Conservation (phyloP, 2,113 vertebrate species). For the Camarhynchus parvulus region DNA sequence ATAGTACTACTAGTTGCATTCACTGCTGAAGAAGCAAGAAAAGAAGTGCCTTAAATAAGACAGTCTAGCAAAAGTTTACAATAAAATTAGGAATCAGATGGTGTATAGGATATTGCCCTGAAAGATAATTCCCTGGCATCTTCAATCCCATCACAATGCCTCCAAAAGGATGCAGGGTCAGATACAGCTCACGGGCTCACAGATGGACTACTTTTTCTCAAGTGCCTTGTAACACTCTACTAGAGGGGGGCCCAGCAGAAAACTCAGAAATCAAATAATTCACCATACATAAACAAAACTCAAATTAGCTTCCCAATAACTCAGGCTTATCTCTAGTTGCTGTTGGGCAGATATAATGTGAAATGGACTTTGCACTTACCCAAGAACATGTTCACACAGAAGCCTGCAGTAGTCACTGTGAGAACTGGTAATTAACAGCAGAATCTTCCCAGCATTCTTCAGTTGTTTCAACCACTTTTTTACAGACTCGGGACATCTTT, state of each 20-base stretch:
- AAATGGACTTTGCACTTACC: slow-evolving; percentile 78
- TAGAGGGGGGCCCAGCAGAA: neutral
- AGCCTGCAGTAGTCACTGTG: slow-evolving; percentile 96
- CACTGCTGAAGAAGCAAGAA: neutral
- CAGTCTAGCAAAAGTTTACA: neutral
- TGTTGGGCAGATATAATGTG: neutral
- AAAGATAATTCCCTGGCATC: neutral
- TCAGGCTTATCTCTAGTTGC: neutral
- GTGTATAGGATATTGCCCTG: neutral
- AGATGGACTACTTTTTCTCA: neutral
- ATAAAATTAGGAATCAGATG: neutral
- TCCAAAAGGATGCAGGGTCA: neutral
- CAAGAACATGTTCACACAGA: slow-evolving; percentile 88
- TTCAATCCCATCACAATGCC: neutral
- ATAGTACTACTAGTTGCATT: neutral
- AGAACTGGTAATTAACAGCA: slow-evolving; percentile 93
- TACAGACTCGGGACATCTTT: slow-evolving; percentile 87
- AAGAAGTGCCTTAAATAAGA: neutral
- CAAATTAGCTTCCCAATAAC: neutral
- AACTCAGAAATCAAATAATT: neutral
- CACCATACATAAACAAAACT: neutral
- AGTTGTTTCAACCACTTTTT: slow-evolving; percentile 89
- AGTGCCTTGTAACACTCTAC: neutral
- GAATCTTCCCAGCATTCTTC: slow-evolving; percentile 87
- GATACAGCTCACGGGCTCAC: neutral